Percentiles rank a stretch among this genome's conserved stretches.
Evolutionary conservation across 2,113 vertebrate species (phyloP).

Genomic region (Callaeas wilsoni): DNA sequence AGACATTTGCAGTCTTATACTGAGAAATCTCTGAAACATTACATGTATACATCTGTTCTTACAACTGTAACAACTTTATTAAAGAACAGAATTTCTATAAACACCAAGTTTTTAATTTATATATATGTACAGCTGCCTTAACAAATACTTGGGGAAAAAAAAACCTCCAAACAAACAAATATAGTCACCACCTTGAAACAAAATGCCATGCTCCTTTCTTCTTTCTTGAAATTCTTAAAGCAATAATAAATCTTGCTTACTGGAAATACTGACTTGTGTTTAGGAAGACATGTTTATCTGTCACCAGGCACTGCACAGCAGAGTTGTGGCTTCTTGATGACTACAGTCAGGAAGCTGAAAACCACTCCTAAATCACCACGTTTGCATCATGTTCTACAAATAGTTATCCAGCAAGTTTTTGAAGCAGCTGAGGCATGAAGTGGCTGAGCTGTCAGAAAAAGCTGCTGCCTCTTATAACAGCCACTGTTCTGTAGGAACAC

Average conservation of each 20-base stretch:
- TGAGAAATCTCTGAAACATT: neutral
- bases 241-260: neutral
- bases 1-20: neutral
- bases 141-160: neutral
- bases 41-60: neutral
- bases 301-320: conserved; percentile 14
- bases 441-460: conserved; percentile 17
- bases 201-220: neutral
- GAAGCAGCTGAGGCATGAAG: conserved; percentile 31
- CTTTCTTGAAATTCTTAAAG: neutral
- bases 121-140: neutral
- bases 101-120: neutral
- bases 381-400: conserved; percentile 59
- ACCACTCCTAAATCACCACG: conserved; percentile 43
- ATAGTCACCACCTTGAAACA: neutral
- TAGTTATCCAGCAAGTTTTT: conserved; percentile 33
- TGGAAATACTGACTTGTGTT: conserved; percentile 12
- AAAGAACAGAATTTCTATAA: neutral
- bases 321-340: conserved; percentile 31
- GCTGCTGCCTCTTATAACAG: neutral
- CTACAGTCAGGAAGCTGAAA: conserved; percentile 47
- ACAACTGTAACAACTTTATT: neutral
- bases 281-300: conserved; percentile 16
- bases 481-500: neutral
- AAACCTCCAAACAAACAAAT: neutral